Evolutionary conservation across 2,888 invertebrate species (phyloP), one percentile per base, ranked within the genome.

Genomic region (Scaptomyza cyrtandrae): DNA sequence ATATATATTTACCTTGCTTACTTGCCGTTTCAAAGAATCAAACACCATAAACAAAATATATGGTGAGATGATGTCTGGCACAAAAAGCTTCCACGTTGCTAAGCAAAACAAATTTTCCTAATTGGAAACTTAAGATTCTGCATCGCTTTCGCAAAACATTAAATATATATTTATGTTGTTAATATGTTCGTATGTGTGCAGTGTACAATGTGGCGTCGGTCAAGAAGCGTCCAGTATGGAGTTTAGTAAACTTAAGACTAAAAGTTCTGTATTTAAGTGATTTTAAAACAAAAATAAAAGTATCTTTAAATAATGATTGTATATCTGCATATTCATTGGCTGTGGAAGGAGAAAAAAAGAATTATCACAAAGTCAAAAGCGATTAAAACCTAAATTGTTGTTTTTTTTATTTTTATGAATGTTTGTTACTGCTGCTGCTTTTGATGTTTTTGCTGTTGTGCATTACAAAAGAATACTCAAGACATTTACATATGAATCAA

Each of bases 401-500:
- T 44, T 24, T 67, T 33, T 70, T 54, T 69, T 52, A 39, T 68
- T 56, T 35, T 62, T 50, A 45, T 61, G 55, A 44, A 52, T 71
- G 49, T 59, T 71, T 44, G 49, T 41, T 55, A 46, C 56, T 50
- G 58, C 33, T 46, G 56, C 33, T 37, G 52, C 41, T 37, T 6
- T n/a, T 37, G 27, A 6, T 33, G 6, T n/a, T 37, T 3, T 39
- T 9, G 14, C 7, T 39, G 39, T 39, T 41, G 44, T 71, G 71
- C 60, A 83, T 75, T 71, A 75, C 16, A 67, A 80, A 67, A 54
- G 58, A 75, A 79, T 82, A 71, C 83, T 79, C 76, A 62, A 66
- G 71, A 62, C 33, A 45, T 53, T 69, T 69, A 69, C 41, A 68
- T 68, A 59, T 59, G 52, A 54, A 58, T 43, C 35, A 35, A 45